phyloP scores from a whole-genome alignment of 2,797 vertebrate species.

The Enteromius mattozi region DNA sequence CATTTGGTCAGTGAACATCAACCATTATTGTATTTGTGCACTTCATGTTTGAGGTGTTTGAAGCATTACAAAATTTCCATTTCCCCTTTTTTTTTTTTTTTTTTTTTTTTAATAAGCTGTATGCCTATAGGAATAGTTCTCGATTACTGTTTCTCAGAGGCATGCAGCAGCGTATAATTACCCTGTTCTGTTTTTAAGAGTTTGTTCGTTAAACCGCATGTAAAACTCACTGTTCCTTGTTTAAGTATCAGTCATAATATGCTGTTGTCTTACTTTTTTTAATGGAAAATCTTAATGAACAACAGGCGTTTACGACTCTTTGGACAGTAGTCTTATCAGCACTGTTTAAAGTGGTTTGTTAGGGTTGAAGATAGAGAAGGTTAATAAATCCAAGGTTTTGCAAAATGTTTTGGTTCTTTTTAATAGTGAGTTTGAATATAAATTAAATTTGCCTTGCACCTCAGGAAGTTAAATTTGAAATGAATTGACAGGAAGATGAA shows the following conservation, averaged over 20 bases:
- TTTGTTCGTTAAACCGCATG: slow-evolving; percentile 49
- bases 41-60: background rate
- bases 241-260: slow-evolving; percentile 62
- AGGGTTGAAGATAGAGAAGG: background rate
- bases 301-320: slow-evolving; percentile 64
- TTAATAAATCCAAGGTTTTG: background rate
- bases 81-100: background rate
- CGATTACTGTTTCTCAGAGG: slow-evolving; percentile 41
- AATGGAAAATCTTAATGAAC: slow-evolving; percentile 68
- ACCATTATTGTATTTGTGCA: background rate
- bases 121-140: slow-evolving; percentile 55
- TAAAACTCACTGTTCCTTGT: slow-evolving; percentile 40
- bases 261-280: background rate
- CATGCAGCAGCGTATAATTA: slow-evolving; percentile 53
- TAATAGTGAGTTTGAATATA: background rate
- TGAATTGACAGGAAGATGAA: background rate
- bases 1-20: background rate
- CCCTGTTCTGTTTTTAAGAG: slow-evolving; percentile 45
- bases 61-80: background rate
- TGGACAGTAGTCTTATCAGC: background rate
- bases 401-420: background rate
- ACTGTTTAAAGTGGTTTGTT: background rate
- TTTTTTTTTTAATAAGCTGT: slow-evolving; percentile 30
- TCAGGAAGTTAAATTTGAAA: background rate
- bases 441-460: background rate